phyloP scores from a whole-genome alignment of 2,888 invertebrate genomes.

The Nowickia ferox region DNA sequence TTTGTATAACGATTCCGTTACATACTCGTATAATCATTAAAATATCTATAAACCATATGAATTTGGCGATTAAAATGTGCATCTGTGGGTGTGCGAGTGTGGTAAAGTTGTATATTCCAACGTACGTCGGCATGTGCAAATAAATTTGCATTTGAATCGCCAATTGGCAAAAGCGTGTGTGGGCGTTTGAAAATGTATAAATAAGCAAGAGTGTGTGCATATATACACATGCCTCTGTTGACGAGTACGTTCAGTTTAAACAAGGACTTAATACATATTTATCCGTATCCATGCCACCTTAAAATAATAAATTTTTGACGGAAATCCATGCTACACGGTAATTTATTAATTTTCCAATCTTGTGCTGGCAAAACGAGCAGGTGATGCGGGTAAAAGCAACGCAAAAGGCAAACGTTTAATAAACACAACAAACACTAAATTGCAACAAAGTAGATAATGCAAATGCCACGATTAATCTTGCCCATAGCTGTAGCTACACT shows the following conservation, averaged over 20 bases:
- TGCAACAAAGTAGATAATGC: not conserved
- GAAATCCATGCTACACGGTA: constrained; percentile 57
- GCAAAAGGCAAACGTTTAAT: not conserved
- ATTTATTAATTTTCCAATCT: constrained; percentile 66
- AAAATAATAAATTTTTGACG: constrained; percentile 66
- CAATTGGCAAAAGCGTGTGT: constrained; percentile 3
- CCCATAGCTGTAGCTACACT: not conserved
- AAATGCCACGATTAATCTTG: not conserved
- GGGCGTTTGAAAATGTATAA: not conserved
- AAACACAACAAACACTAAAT: not conserved
- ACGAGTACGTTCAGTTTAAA: constrained; percentile 24
- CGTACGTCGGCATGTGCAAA: constrained; percentile 13
- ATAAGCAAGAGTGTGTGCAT: not conserved
- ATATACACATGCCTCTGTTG: not conserved
- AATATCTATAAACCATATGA: constrained; percentile 13
- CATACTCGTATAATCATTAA: constrained; percentile 45
- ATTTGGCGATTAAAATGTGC: not conserved
- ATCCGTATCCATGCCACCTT: constrained; percentile 55
- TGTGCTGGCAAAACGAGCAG: constrained; percentile 4
- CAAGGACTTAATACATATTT: constrained; percentile 60
- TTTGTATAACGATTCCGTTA: constrained; percentile 51
- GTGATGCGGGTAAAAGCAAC: not conserved
- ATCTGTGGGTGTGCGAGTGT: not conserved
- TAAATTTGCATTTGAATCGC: constrained; percentile 48
- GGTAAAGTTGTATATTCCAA: not conserved